A percentile compares a stretch with the other conserved stretches of the same genome.
Evolutionary conservation across 2,113 vertebrate genomes (phyloP).

Genomic region (Tamias sibiricus): DNA sequence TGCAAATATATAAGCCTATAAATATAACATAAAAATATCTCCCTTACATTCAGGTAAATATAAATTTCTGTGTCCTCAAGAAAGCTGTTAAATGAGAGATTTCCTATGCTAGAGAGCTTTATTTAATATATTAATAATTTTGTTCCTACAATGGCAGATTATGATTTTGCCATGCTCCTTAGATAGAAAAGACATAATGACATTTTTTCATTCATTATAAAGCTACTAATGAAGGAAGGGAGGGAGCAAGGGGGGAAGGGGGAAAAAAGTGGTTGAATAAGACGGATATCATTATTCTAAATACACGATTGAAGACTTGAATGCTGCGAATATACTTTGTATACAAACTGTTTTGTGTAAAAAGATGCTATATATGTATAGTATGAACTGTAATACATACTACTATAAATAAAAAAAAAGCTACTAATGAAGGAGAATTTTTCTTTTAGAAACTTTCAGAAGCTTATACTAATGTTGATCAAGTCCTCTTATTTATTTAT

Average conservation of each 20-base stretch:
- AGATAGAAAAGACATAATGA: neutral
- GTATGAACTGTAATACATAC: no score
- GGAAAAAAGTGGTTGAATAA: no score
- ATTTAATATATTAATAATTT: neutral
- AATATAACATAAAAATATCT: neutral
- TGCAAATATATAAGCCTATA: neutral
- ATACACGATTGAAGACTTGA: no score
- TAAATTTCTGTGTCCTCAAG: neutral
- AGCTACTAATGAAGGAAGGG: neutral
- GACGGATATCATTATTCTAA: no score
- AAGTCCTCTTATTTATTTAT: neutral
- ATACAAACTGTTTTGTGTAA: no score
- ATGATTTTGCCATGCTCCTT: neutral
- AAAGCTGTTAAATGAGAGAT: slow-evolving; percentile 43
- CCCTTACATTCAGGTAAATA: neutral
- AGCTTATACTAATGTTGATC: neutral
- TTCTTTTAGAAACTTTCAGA: neutral
- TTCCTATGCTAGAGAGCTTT: neutral
- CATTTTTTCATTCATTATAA: slow-evolving; percentile 20
- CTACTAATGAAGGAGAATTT: neutral
- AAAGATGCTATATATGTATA: no score
- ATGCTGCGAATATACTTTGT: no score
- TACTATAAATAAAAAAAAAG: no score
- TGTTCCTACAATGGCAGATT: slow-evolving; percentile 2
- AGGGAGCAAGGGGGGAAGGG: no score